Evolutionary conservation across 2,797 vertebrate species (phyloP).

Genomic region (Paguma larvata): DNA sequence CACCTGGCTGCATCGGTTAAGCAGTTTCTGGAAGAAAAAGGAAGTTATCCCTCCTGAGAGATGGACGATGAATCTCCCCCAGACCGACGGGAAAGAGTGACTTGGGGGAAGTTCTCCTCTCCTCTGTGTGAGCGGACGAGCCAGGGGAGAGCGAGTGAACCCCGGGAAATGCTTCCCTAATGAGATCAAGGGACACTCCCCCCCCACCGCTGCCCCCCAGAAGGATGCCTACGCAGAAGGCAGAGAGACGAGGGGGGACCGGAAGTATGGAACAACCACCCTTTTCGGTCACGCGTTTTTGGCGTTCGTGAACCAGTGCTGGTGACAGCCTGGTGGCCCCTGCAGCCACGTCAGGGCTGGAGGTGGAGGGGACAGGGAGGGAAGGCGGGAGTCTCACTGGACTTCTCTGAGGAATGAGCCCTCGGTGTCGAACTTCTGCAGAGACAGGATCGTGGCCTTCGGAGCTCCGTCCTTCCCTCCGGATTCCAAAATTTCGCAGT

Average conservation of each 20-base stretch:
- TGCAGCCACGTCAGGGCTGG: fast-evolving
- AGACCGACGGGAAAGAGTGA: fast-evolving
- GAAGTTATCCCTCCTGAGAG: background rate
- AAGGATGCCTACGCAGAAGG: fast-evolving
- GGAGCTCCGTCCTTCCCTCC: conserved; percentile 83
- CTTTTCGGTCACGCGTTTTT: fast-evolving
- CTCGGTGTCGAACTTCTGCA: conserved; percentile 98
- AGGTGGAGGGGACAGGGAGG: fast-evolving
- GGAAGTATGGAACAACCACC: fast-evolving
- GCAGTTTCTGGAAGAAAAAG: conserved; percentile 89
- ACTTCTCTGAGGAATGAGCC: conserved; percentile 95
- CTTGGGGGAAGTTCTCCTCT: background rate
- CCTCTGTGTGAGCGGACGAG: too few species aligned
- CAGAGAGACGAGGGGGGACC: fast-evolving
- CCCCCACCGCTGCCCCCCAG: too few species aligned
- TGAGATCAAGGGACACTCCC: fast-evolving
- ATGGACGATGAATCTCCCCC: background rate
- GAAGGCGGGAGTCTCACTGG: conserved; percentile 88
- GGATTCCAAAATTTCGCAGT: conserved; percentile 88
- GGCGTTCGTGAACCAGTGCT: fast-evolving
- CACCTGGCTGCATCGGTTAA: conserved; percentile 83
- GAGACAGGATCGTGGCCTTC: conserved; percentile 90
- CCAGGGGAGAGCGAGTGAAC: fast-evolving
- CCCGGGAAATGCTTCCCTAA: background rate
- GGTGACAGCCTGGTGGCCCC: background rate